Conservation (phyloP, 92 coral and sea anemone genomes). For the Epizoanthus stellaris region DNA sequence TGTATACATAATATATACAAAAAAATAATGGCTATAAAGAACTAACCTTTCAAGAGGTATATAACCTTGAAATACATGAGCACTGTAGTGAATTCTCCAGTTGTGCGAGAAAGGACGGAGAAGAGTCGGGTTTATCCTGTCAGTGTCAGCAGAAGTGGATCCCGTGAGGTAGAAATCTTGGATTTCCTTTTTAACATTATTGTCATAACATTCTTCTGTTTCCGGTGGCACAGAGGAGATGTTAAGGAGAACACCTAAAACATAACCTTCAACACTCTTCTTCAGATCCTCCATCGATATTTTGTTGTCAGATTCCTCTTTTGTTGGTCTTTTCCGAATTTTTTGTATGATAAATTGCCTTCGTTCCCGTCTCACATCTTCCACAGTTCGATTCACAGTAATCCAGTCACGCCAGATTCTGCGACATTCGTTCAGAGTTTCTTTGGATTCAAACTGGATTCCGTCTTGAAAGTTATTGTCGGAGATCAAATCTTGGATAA, state of each 20-base stretch:
- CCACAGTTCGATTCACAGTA: conserved; percentile 41
- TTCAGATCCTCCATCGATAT: neutral
- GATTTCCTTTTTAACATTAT: conserved; percentile 21
- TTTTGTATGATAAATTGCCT: conserved; percentile 13
- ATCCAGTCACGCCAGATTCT: conserved; percentile 65
- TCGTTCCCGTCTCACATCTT: conserved; percentile 49
- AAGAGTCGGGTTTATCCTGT: conserved; percentile 54
- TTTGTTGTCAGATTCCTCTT: too few relatives aligned
- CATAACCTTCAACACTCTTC: neutral
- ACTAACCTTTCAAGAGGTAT: conserved; percentile 46
- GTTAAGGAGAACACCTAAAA: neutral
- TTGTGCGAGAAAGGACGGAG: conserved; percentile 54
- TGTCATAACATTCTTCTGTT: neutral
- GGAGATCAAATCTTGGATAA: conserved; percentile 34
- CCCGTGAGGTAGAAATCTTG: conserved; percentile 58
- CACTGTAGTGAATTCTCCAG: conserved; percentile 49
- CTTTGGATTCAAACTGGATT: conserved; percentile 43
- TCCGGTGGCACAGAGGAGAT: neutral
- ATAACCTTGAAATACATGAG: conserved; percentile 45
- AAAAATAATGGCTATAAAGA: too few relatives aligned
- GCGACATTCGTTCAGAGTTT: conserved; percentile 45
- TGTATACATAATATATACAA: too few relatives aligned
- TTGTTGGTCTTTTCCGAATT: too few relatives aligned
- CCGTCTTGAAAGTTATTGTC: conserved; percentile 12
- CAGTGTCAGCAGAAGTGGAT: conserved; percentile 43